Percentiles rank a stretch among this genome's conserved stretches.
Conservation (phyloP, 2,888 invertebrate species). For the Sericinus montela region DNA sequence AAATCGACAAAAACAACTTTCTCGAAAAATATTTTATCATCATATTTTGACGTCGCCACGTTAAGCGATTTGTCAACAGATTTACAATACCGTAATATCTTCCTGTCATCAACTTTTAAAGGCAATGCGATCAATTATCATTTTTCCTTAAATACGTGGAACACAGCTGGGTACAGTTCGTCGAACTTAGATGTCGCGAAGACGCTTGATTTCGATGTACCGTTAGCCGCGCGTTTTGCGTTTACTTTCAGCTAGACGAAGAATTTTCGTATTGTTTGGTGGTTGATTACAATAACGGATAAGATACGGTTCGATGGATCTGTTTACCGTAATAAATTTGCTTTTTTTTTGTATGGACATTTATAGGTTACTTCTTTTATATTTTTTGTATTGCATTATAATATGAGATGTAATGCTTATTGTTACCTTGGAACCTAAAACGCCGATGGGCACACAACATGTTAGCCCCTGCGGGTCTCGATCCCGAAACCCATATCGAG, state of each 20-base stretch:
- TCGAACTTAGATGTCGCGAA: conserved; percentile 41
- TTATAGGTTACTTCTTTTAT: neutral
- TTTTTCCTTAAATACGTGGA: conserved; percentile 47
- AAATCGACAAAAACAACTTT: too few species aligned
- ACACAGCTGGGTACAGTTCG: conserved; percentile 32
- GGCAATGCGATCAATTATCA: conserved; percentile 32
- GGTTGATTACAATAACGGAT: conserved; percentile 21
- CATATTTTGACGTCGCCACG: neutral
- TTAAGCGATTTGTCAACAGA: neutral
- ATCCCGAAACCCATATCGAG: too few species aligned
- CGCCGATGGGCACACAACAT: too few species aligned
- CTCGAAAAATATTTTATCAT: neutral
- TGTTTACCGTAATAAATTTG: neutral
- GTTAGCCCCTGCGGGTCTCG: too few species aligned
- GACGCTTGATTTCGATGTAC: conserved; percentile 29
- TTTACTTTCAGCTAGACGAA: conserved; percentile 54
- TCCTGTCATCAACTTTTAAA: conserved; percentile 12
- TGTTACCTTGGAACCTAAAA: too few species aligned
- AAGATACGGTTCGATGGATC: conserved; percentile 16
- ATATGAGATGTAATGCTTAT: neutral
- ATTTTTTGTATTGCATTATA: too few species aligned
- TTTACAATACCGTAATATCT: conserved; percentile 14
- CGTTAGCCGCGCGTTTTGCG: conserved; percentile 38
- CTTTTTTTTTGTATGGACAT: neutral
- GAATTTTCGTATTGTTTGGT: conserved; percentile 24